A percentile compares a stretch with the other conserved stretches of the same genome.
Evolutionary conservation across 2,113 vertebrate genomes (phyloP).

Genomic region (Drymodes brunneopygia): DNA sequence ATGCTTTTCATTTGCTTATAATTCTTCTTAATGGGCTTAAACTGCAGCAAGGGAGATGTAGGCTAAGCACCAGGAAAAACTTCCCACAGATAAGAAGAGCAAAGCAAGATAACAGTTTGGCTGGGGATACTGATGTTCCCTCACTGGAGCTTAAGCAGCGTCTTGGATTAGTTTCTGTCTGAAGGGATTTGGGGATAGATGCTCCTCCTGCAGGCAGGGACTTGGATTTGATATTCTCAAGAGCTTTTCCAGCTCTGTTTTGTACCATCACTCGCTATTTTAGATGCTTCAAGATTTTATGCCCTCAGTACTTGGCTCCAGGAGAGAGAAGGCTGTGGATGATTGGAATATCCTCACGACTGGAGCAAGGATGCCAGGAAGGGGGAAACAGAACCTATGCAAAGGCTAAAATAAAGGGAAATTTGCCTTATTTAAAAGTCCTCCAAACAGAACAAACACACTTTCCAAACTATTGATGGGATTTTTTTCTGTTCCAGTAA

Average conservation of each 20-base stretch:
- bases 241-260: not conserved
- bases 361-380: not conserved
- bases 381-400: not conserved
- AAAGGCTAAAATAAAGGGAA: not conserved
- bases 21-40: slow-evolving; percentile 24
- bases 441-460: not conserved
- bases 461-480: not conserved
- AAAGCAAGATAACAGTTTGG: not conserved
- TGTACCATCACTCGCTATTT: not conserved
- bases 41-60: not conserved
- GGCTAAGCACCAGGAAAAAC: not conserved
- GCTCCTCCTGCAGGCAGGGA: not conserved
- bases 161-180: not conserved
- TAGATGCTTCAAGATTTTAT: not conserved
- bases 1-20: not conserved
- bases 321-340: not conserved
- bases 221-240: not conserved
- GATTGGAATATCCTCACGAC: not conserved
- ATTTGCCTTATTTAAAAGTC: not conserved
- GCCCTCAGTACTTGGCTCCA: accelerated
- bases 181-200: not conserved
- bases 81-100: not conserved
- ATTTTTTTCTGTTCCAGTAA: not conserved
- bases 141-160: not conserved
- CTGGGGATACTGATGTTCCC: not conserved